A percentile compares a stretch with the other conserved stretches of the same genome.
phyloP scores from a whole-genome alignment of 1,140 invertebrate genomes.

The Aleiodes sp. region DNA sequence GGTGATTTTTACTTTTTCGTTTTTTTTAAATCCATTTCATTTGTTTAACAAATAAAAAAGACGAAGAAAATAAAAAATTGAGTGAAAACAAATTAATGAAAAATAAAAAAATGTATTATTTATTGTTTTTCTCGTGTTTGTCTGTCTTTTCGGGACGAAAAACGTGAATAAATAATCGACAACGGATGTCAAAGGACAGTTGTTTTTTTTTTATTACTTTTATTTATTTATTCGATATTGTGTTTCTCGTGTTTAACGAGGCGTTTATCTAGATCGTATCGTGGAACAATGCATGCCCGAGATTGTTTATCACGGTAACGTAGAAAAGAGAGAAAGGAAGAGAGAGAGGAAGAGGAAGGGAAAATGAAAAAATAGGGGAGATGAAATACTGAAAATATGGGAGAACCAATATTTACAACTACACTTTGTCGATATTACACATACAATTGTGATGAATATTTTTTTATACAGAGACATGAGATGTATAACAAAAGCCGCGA shows the following conservation, averaged over 20 bases:
- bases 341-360: background rate
- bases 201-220: slow-evolving; percentile 4
- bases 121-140: background rate
- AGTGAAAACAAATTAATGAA: background rate
- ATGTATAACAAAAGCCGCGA: too few relatives aligned
- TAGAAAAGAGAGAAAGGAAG: background rate
- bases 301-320: slow-evolving; percentile 25
- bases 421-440: too few relatives aligned
- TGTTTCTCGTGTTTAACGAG: slow-evolving; percentile 27
- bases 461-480: too few relatives aligned
- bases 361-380: background rate
- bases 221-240: background rate
- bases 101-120: background rate
- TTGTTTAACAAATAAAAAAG: slow-evolving; percentile 20
- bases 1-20: background rate
- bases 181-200: slow-evolving; percentile 3
- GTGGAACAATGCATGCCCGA: slow-evolving; percentile 20
- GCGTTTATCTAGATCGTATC: slow-evolving; percentile 29
- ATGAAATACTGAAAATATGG: too few relatives aligned
- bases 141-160: background rate
- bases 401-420: slow-evolving; percentile 9
- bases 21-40: background rate
- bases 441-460: too few relatives aligned
- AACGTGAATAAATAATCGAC: background rate
- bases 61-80: background rate